Base-by-base conservation (phyloP, 2,888 invertebrate genomes). In the Fragum whitleyi region DNA sequence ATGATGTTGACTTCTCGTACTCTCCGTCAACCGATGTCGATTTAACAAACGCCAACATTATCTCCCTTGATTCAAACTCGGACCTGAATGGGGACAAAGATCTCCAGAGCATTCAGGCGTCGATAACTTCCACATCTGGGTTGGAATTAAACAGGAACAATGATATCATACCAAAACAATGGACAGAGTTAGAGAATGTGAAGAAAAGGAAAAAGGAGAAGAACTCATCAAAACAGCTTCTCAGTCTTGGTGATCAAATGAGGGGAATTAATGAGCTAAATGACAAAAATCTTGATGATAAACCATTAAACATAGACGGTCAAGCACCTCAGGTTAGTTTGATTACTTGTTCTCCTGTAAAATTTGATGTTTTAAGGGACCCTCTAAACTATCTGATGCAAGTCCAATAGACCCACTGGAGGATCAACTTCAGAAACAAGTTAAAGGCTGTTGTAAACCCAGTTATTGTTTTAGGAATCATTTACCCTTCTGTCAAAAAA, bases 61-160 rank as follows among this genome's bases (percentile, higher is more conserved):
- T 65, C 11, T 53, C 74, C 14, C 19, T 78, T 5, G 80, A 71
- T 21, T 29, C 57, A 16, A 74, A 51, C 16, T 74, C 74, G 69
- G 76, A 71, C 6, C 51, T 39, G 19, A 69, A 68, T 39, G 67
- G 42, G 16, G 62, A 71, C 23, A 53, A 62, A 21, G 70, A 77
- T 32, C 57, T 69, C 1, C 29, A 69, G 26, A 57, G 23, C 6
- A 68, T 71, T 59, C 29, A 69, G 36, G 32, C 75, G 16, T 26
- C 53, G 1, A 78, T 80, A 29, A 81, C 84, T 11, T 84, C 84
- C 23, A 78, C 84, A 32, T 81, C 84, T 16, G 77, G 73, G 3
- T 9, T n/a, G 47, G 47, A 57, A 57, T 19, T 57, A 23, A 57
- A 57, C 57, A 57, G 57, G 21, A 26, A 57, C 47, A 47, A 9